Conservation (phyloP, 2,888 invertebrate species). For the Thereva nobilitata region DNA sequence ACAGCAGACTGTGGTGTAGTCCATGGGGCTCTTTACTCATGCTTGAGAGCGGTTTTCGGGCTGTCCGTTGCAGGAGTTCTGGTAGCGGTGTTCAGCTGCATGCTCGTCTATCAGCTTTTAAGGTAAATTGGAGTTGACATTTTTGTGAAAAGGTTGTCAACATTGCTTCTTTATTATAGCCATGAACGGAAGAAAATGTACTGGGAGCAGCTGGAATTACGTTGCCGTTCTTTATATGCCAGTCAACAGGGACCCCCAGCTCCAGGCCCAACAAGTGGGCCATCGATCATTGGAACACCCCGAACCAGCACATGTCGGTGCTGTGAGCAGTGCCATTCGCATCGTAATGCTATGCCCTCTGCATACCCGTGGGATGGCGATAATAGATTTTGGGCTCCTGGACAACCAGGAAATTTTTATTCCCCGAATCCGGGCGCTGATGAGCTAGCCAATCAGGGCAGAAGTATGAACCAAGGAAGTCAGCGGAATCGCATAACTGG, state of each 20-base stretch:
- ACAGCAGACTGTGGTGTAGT: constrained; percentile 89
- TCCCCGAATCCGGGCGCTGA: constrained; percentile 79
- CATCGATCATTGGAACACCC: constrained; percentile 57
- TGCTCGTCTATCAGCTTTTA: constrained; percentile 86
- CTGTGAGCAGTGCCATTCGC: constrained; percentile 68
- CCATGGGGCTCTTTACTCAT: constrained; percentile 86
- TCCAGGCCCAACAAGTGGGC: constrained; percentile 48
- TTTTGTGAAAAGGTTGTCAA: not conserved
- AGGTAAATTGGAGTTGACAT: constrained; percentile 60
- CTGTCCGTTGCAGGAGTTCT: constrained; percentile 87
- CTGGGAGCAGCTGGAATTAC: constrained; percentile 87
- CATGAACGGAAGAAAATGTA: constrained; percentile 95
- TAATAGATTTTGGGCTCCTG: constrained; percentile 63
- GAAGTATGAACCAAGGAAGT: constrained; percentile 50
- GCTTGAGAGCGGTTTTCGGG: constrained; percentile 87
- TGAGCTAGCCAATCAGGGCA: constrained; percentile 46
- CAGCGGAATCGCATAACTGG: constrained; percentile 55
- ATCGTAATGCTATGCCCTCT: constrained; percentile 63
- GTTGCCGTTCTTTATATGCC: constrained; percentile 77
- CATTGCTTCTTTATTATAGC: constrained; percentile 58
- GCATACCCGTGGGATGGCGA: constrained; percentile 65
- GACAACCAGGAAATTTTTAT: constrained; percentile 78
- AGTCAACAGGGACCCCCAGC: constrained; percentile 54
- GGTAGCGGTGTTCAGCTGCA: constrained; percentile 88
- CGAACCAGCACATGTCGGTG: constrained; percentile 64